Percentiles rank a stretch among this genome's conserved stretches.
These are phyloP conservation scores for Potorous gilbertii DNA, from an alignment of 2,797 vertebrate genomes.

Conservation along the genomic window DNA sequence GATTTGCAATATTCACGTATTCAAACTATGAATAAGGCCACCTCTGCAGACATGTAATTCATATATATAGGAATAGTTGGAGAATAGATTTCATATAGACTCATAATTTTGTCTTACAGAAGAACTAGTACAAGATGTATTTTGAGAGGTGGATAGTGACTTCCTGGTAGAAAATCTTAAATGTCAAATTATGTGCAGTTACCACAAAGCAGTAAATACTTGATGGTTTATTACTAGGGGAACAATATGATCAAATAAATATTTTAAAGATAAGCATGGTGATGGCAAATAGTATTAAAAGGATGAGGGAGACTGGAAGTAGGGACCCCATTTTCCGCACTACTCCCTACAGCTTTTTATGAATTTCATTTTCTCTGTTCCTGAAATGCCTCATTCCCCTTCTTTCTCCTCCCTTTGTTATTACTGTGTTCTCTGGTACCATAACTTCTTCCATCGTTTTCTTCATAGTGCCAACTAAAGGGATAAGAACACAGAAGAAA, in stretches of 20 bases:
- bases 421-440: neutral
- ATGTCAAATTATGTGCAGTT: neutral
- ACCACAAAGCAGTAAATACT: neutral
- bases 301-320: neutral
- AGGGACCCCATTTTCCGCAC: neutral
- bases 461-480: neutral
- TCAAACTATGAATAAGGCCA: neutral
- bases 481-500: neutral
- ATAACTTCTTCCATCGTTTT: neutral
- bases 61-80: neutral
- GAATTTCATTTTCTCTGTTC: neutral
- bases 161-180: neutral
- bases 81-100: neutral
- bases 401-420: neutral
- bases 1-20: neutral
- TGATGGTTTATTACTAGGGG: neutral
- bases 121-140: neutral
- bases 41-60: neutral
- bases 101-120: neutral
- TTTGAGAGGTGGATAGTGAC: neutral
- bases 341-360: neutral
- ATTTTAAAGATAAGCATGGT: neutral
- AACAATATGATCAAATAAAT: neutral
- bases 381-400: neutral
- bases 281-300: neutral